These are phyloP conservation scores for Anthophora plumipes DNA, from an alignment of 2,888 invertebrate species.

Conservation along the genomic window DNA sequence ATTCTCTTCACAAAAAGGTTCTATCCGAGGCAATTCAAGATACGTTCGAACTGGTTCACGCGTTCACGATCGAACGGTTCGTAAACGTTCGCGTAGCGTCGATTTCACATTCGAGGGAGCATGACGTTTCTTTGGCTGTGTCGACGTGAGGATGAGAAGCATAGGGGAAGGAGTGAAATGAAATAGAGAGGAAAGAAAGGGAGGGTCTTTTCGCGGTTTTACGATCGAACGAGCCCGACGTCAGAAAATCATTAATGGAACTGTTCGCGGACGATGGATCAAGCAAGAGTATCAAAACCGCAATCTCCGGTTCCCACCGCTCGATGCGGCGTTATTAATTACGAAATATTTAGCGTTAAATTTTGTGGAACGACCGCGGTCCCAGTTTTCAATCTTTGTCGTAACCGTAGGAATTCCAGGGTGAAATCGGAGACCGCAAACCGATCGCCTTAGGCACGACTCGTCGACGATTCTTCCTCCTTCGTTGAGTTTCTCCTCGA, in stretches of 20 bases:
- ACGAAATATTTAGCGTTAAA: conserved; percentile 79
- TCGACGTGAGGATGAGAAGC: background rate
- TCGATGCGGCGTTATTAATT: conserved; percentile 79
- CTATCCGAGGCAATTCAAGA: background rate
- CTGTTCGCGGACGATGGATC: conserved; percentile 60
- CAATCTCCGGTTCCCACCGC: conserved; percentile 82
- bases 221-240: conserved; percentile 67
- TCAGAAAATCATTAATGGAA: conserved; percentile 62
- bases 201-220: conserved; percentile 62
- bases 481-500: conserved; percentile 5
- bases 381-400: conserved; percentile 39
- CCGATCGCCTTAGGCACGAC: conserved; percentile 46
- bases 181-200: conserved; percentile 14
- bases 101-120: conserved; percentile 59
- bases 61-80: conserved; percentile 40
- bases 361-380: conserved; percentile 79
- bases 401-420: conserved; percentile 44
- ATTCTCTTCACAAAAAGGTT: background rate
- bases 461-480: conserved; percentile 17
- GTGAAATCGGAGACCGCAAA: conserved; percentile 64
- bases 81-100: conserved; percentile 43
- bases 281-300: conserved; percentile 71
- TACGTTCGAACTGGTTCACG: conserved; percentile 32
- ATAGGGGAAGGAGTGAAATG: background rate
- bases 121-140: conserved; percentile 39